These are phyloP conservation scores for Alcedo quadribrachys DNA, from an alignment of 2,797 vertebrate species.

Conservation along the genomic window DNA sequence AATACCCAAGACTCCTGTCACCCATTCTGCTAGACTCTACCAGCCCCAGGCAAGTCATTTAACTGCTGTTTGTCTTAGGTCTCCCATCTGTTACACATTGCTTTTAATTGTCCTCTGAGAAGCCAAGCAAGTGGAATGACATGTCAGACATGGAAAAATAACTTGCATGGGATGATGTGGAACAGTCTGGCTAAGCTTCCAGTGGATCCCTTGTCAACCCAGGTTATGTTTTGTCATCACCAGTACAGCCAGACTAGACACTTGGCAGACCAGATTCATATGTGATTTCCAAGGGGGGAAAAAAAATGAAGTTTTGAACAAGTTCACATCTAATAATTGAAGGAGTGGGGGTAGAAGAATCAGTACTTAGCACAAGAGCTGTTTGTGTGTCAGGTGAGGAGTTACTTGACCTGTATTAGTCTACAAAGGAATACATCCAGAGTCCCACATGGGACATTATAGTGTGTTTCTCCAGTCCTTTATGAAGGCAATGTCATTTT, in stretches of 20 bases:
- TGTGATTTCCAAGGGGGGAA: neutral
- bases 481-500: neutral
- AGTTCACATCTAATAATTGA: neutral
- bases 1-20: slow-evolving; percentile 49
- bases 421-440: neutral
- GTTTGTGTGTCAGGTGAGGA: neutral
- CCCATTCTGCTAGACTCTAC: slow-evolving; percentile 22
- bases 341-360: neutral
- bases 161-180: neutral
- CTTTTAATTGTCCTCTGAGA: slow-evolving; percentile 55
- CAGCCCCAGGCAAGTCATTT: slow-evolving; percentile 66
- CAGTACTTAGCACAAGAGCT: neutral
- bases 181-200: neutral
- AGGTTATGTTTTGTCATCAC: neutral
- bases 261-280: neutral
- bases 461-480: neutral
- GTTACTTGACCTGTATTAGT: neutral
- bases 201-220: neutral
- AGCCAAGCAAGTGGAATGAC: slow-evolving; percentile 18
- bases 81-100: slow-evolving; percentile 48
- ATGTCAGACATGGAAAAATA: slow-evolving; percentile 21
- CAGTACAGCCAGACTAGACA: neutral
- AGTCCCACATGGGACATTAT: rapidly evolving
- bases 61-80: slow-evolving; percentile 61
- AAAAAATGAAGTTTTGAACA: neutral